Conservation (phyloP, 2,888 invertebrate species). For the Aleiodes testaceus region DNA sequence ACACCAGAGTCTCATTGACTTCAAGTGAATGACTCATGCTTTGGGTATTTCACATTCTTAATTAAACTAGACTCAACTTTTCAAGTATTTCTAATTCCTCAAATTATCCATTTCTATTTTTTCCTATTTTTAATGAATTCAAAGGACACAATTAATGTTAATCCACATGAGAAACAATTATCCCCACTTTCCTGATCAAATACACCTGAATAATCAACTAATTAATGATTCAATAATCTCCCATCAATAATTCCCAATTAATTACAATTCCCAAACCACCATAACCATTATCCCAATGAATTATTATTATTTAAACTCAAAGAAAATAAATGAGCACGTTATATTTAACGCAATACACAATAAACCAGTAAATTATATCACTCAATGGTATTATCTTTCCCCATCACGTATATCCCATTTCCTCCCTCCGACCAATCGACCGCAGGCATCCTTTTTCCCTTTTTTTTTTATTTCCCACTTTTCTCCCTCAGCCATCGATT, state of each 20-base stretch:
- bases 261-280: no score
- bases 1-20: slow-evolving; percentile 64
- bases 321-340: neutral
- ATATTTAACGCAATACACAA: neutral
- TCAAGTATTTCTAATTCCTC: neutral
- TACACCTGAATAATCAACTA: no score
- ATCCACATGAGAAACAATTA: no score
- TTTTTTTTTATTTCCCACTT: neutral
- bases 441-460: slow-evolving; percentile 6
- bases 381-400: slow-evolving; percentile 17
- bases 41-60: slow-evolving; percentile 43
- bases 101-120: neutral
- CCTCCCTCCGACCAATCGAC: slow-evolving; percentile 16
- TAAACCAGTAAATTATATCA: slow-evolving; percentile 22
- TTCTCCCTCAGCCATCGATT: slow-evolving; percentile 34
- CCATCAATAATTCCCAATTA: no score
- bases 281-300: no score
- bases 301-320: neutral
- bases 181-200: no score
- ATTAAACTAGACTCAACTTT: slow-evolving; percentile 6
- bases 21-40: slow-evolving; percentile 65
- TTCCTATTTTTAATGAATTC: no score
- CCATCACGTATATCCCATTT: slow-evolving; percentile 26
- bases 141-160: no score
- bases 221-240: no score